These are phyloP conservation scores for Acanthosepion esculentum DNA, from an alignment of 2,888 invertebrate species.

Conservation along the genomic window DNA sequence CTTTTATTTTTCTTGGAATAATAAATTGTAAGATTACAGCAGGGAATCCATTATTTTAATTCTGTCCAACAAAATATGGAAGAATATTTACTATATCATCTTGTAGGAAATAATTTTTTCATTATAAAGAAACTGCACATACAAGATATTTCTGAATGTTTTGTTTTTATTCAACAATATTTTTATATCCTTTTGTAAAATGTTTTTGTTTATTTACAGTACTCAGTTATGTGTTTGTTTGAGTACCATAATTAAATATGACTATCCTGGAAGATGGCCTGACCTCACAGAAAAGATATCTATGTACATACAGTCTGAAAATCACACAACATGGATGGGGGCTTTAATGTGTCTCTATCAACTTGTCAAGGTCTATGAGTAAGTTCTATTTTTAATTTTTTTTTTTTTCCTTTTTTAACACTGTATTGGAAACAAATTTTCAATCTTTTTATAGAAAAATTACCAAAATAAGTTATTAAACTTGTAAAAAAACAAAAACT, in stretches of 20 bases:
- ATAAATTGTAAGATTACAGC: no score
- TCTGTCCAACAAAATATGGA: no score
- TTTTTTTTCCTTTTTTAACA: neutral
- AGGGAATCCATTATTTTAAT: no score
- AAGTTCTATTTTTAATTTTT: constrained; percentile 67
- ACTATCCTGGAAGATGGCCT: constrained; percentile 96
- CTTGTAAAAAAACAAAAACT: no score
- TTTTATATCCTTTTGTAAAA: neutral
- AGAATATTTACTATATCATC: no score
- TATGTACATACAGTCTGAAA: constrained; percentile 85
- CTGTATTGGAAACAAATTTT: no score
- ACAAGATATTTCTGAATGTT: no score
- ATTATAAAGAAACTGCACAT: no score
- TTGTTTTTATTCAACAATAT: neutral
- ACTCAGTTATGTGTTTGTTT: constrained; percentile 94
- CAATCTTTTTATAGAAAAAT: no score
- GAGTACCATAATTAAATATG: constrained; percentile 92
- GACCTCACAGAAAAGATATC: constrained; percentile 96
- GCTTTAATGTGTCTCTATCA: constrained; percentile 93
- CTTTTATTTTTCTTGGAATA: no score
- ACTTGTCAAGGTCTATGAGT: constrained; percentile 91
- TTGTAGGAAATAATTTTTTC: no score
- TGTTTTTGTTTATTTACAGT: constrained; percentile 76
- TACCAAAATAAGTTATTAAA: no score
- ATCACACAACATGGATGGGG: constrained; percentile 81